Percentiles rank a stretch among this genome's conserved stretches.
phyloP scores from a whole-genome alignment of 2,888 invertebrate species.

The Dascillus cervinus region DNA sequence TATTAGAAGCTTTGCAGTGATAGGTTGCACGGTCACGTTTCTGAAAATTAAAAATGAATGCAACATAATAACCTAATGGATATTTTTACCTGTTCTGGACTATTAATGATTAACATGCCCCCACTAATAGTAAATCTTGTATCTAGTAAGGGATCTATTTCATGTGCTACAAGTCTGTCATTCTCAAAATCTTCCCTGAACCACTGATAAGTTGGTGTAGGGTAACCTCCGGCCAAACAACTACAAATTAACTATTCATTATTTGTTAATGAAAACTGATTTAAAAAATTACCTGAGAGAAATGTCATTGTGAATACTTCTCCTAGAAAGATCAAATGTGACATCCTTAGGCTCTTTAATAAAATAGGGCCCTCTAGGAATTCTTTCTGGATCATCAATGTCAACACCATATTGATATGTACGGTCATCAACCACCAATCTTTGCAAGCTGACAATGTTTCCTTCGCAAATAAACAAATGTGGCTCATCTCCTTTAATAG shows the following conservation, averaged over 20 bases:
- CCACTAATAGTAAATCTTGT: conserved; percentile 80
- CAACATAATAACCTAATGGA: background rate
- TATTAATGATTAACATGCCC: conserved; percentile 81
- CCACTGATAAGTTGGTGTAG: conserved; percentile 86
- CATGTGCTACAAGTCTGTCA: conserved; percentile 60
- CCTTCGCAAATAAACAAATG: conserved; percentile 85
- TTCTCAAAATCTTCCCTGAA: conserved; percentile 80
- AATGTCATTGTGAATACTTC: conserved; percentile 63
- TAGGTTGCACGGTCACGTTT: conserved; percentile 78
- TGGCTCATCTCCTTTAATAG: conserved; percentile 68
- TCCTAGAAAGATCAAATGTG: conserved; percentile 73
- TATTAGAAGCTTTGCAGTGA: conserved; percentile 87
- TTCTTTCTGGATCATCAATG: conserved; percentile 67
- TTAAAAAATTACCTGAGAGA: conserved; percentile 48
- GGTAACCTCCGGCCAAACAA: conserved; percentile 80
- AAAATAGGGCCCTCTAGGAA: conserved; percentile 85
- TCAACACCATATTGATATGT: conserved; percentile 82
- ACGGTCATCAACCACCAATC: conserved; percentile 64
- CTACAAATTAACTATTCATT: conserved; percentile 38
- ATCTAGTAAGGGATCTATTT: conserved; percentile 71
- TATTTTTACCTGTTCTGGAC: conserved; percentile 57
- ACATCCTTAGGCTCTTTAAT: conserved; percentile 75
- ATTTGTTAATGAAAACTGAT: conserved; percentile 1
- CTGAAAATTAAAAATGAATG: conserved; percentile 31
- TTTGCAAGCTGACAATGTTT: conserved; percentile 61